Evolutionary conservation across 2,888 invertebrate species (phyloP).

Genomic region (Plebejus argus): DNA sequence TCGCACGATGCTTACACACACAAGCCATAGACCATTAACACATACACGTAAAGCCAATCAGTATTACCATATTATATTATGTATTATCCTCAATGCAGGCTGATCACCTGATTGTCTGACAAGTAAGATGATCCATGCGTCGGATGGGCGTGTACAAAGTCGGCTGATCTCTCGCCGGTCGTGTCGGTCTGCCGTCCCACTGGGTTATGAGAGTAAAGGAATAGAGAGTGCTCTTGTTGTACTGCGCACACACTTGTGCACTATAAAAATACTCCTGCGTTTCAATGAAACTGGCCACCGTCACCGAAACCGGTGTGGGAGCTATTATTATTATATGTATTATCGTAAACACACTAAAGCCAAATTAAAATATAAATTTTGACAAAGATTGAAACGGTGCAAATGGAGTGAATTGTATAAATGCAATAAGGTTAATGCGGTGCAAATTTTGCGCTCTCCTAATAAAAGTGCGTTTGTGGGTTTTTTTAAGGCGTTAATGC

Average conservation of each 20-base stretch:
- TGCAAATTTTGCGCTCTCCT: not conserved
- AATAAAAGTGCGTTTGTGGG: not conserved
- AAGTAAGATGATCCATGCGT: too few relatives aligned
- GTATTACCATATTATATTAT: not conserved
- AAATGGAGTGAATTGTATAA: not conserved
- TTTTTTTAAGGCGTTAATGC: not conserved
- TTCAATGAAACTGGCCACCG: too few relatives aligned
- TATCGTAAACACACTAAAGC: not conserved
- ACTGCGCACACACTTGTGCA: too few relatives aligned
- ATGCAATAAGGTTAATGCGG: not conserved
- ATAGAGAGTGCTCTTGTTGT: too few relatives aligned
- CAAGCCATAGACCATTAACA: constrained; percentile 31
- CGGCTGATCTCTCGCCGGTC: too few relatives aligned
- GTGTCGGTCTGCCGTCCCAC: too few relatives aligned
- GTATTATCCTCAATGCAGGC: not conserved
- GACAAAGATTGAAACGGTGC: not conserved
- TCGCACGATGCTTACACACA: constrained; percentile 36
- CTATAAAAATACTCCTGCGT: too few relatives aligned
- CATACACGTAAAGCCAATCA: constrained; percentile 13
- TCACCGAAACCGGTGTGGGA: too few relatives aligned
- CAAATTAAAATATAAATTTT: not conserved
- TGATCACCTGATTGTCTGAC: too few relatives aligned
- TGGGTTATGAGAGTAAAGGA: too few relatives aligned
- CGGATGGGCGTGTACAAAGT: too few relatives aligned
- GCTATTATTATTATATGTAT: too few relatives aligned